A percentile compares a stretch with the other conserved stretches of the same genome.
Evolutionary conservation across 2,888 invertebrate species (phyloP).

Genomic region (Teinopalpus imperialis): DNA sequence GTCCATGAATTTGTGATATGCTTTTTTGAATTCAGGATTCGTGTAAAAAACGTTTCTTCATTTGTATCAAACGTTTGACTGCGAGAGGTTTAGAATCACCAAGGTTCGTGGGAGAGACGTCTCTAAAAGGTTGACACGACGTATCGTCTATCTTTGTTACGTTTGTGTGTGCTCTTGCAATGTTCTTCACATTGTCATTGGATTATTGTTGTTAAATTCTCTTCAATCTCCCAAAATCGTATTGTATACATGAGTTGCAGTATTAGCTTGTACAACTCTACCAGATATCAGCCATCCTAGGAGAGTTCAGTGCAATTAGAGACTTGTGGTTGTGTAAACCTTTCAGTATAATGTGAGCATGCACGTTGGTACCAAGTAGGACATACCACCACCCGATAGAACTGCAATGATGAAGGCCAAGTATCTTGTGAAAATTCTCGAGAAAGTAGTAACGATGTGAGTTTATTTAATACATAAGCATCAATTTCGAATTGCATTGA

Average conservation of each 20-base stretch:
- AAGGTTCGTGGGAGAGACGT: slow-evolving; percentile 25
- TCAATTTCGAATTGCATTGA: slow-evolving; percentile 11
- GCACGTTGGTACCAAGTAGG: slow-evolving; percentile 32
- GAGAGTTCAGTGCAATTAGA: slow-evolving; percentile 29
- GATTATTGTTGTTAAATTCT: too few species aligned
- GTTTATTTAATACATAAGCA: slow-evolving; percentile 29
- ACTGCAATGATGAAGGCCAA: slow-evolving; percentile 23
- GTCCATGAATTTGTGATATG: too few species aligned
- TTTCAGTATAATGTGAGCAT: slow-evolving; percentile 29
- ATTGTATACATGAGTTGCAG: slow-evolving; percentile 21
- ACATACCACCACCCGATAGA: too few species aligned
- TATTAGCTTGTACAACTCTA: slow-evolving; percentile 26
- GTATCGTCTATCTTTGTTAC: too few species aligned
- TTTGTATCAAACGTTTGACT: slow-evolving; percentile 28
- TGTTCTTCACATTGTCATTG: too few species aligned
- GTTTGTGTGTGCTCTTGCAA: too few species aligned
- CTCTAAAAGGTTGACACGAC: too few species aligned
- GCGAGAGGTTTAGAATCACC: slow-evolving; percentile 28
- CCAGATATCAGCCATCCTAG: slow-evolving; percentile 34
- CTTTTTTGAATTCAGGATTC: slow-evolving; percentile 27
- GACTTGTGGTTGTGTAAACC: slow-evolving; percentile 28
- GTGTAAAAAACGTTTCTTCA: slow-evolving; percentile 30
- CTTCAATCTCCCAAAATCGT: too few species aligned
- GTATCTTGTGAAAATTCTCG: slow-evolving; percentile 16
- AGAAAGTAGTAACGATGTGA: slow-evolving; percentile 27